Conservation (phyloP, 2,888 invertebrate species). For the Ethmia dodecea region DNA sequence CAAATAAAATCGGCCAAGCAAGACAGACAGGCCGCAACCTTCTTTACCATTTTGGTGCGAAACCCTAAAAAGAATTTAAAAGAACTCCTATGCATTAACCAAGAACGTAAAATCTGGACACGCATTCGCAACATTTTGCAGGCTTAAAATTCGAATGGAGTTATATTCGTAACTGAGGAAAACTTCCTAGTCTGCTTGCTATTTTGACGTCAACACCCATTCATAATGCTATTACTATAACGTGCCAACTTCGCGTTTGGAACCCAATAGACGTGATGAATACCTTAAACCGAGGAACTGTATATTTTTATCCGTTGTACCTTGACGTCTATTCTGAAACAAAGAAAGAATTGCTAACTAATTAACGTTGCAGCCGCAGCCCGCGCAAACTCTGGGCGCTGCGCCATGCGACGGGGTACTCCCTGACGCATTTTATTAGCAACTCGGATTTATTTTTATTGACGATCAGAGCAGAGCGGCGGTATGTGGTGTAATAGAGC, state of each 20-base stretch:
- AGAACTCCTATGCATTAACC: too few species aligned
- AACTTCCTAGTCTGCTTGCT: too few species aligned
- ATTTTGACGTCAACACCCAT: slow-evolving; percentile 60
- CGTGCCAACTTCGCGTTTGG: slow-evolving; percentile 34
- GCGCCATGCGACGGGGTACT: slow-evolving; percentile 25
- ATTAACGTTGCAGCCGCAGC: slow-evolving; percentile 15
- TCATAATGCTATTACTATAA: slow-evolving; percentile 55
- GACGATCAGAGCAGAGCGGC: slow-evolving; percentile 34
- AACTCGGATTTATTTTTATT: slow-evolving; percentile 57
- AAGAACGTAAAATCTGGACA: too few species aligned
- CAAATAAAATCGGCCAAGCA: too few species aligned
- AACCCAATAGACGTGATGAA: too few species aligned
- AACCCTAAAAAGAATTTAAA: too few species aligned
- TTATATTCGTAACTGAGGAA: too few species aligned
- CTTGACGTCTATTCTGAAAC: slow-evolving; percentile 28
- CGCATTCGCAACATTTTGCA: too few species aligned
- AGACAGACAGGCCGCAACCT: too few species aligned
- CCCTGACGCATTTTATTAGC: slow-evolving; percentile 39
- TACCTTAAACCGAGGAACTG: too few species aligned
- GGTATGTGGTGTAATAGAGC: slow-evolving; percentile 58
- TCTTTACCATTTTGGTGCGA: too few species aligned
- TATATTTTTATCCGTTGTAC: slow-evolving; percentile 27
- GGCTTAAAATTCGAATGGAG: too few species aligned
- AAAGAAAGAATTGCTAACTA: slow-evolving; percentile 21
- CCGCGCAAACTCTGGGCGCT: slow-evolving; percentile 8